Evolutionary conservation across 2,797 vertebrate genomes (phyloP).

Genomic region (Pangasius sanitwongsei): DNA sequence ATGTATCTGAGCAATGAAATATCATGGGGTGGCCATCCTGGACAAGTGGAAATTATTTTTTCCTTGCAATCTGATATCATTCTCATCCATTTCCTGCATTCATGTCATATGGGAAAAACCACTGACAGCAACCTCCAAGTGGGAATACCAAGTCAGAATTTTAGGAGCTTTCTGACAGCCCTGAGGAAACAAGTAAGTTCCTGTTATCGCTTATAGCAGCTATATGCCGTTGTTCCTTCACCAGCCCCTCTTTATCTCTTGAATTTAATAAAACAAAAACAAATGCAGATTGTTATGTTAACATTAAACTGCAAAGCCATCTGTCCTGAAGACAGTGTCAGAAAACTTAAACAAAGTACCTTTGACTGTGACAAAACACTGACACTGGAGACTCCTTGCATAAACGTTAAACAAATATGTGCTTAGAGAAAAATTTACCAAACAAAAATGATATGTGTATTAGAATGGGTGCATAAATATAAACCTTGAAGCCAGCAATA

Average conservation of each 20-base stretch:
- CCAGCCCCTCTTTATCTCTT: background rate
- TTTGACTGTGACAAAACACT: background rate
- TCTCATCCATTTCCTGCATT: background rate
- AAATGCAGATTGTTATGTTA: background rate
- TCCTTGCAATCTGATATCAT: background rate
- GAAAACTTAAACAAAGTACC: background rate
- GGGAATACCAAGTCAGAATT: background rate
- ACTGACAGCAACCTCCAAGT: background rate
- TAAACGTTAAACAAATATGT: background rate
- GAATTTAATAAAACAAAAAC: background rate
- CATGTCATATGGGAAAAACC: background rate
- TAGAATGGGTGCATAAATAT: background rate
- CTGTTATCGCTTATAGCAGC: background rate
- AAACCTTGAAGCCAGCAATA: background rate
- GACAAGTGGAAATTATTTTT: background rate
- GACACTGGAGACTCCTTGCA: background rate
- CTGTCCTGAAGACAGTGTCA: background rate
- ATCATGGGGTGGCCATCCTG: background rate
- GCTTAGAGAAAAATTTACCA: background rate
- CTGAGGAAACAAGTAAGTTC: background rate
- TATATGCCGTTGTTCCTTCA: background rate
- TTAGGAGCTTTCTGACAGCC: background rate
- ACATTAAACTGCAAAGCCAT: background rate
- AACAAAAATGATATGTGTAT: background rate
- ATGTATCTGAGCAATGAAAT: background rate